A percentile compares a stretch with the other conserved stretches of the same genome.
These are phyloP conservation scores for Sus cebifrons DNA, from an alignment of 2,797 vertebrate genomes.

Conservation along the genomic window DNA sequence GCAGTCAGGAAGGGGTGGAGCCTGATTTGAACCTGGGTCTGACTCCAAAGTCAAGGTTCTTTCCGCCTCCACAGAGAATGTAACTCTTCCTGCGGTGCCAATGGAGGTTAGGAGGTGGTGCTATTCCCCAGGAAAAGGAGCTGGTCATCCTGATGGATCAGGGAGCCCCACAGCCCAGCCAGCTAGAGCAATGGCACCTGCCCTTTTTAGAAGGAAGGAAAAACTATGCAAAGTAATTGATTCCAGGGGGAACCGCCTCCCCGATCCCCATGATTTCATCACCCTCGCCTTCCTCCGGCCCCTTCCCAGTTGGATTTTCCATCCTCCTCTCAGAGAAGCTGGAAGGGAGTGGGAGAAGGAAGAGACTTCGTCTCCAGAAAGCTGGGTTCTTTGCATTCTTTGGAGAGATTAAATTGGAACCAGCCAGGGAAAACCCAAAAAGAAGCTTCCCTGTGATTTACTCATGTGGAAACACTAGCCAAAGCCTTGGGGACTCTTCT, in stretches of 20 bases:
- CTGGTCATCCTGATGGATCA: not conserved
- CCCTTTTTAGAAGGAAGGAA: not conserved
- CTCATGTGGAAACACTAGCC: not conserved
- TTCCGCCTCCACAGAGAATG: not conserved
- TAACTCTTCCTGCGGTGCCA: fast-evolving
- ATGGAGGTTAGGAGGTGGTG: not conserved
- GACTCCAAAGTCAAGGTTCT: not conserved
- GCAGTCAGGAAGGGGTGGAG: not conserved
- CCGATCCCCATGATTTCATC: fast-evolving
- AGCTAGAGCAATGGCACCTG: not conserved
- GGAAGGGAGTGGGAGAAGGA: not conserved
- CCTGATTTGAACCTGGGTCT: not conserved
- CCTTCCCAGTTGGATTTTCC: not conserved
- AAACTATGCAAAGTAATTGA: not conserved
- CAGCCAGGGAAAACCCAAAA: not conserved
- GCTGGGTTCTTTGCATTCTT: not conserved
- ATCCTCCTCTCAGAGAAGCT: not conserved
- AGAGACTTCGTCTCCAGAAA: not conserved
- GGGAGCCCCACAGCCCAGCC: not conserved
- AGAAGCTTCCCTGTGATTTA: not conserved
- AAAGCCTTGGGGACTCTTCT: not conserved
- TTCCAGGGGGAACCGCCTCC: not conserved
- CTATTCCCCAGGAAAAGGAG: not conserved
- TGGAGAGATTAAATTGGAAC: not conserved
- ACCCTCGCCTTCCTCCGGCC: not conserved